Evolutionary conservation across 1,140 invertebrate species (phyloP).

Genomic region (Planococcus citri): DNA sequence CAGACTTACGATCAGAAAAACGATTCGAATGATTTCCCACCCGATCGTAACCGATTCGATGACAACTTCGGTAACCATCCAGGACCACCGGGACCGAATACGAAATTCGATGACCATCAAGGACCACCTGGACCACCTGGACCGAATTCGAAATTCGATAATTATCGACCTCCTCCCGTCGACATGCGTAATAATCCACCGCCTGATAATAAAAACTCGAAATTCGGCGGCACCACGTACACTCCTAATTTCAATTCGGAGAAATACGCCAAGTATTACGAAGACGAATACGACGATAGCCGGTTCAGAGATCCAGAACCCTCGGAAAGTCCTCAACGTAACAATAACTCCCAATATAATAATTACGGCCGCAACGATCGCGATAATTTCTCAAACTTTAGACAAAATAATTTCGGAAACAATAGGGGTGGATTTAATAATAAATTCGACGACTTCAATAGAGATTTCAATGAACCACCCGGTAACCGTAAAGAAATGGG

Average conservation of each 20-base stretch:
- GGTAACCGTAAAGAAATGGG: neutral
- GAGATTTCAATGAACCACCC: neutral
- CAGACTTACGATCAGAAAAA: neutral
- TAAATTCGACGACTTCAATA: neutral
- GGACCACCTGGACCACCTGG: no score
- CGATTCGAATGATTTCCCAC: neutral
- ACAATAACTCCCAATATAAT: neutral
- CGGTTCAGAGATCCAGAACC: constrained; percentile 1
- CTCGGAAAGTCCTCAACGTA: neutral
- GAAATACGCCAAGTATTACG: constrained; percentile 2
- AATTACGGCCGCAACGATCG: neutral
- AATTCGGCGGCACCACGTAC: neutral
- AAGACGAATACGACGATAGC: constrained; percentile 13
- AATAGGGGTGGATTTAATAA: neutral
- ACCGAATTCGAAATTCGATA: neutral
- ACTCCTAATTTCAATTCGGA: neutral
- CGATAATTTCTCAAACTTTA: neutral
- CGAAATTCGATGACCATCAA: neutral
- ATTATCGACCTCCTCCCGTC: neutral
- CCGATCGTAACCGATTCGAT: neutral
- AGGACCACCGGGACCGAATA: no score
- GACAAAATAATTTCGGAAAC: neutral
- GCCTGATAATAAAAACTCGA: no score
- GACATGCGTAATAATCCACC: neutral
- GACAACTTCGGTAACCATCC: neutral